These are phyloP conservation scores for Chiloscyllium plagiosum DNA, from an alignment of 2,113 vertebrate genomes.

Conservation along the genomic window DNA sequence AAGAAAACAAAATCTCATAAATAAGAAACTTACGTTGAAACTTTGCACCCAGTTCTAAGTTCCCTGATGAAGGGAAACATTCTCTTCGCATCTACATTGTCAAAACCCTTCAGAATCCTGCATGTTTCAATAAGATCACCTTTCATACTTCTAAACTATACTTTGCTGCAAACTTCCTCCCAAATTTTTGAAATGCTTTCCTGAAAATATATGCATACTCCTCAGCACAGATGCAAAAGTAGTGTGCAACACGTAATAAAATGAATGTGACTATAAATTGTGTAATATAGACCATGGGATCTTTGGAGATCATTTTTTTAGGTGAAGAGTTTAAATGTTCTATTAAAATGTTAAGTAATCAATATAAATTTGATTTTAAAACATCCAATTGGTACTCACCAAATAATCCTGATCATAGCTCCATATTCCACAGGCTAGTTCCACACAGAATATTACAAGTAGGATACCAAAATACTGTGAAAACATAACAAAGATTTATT, in stretches of 20 bases:
- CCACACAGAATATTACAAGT: constrained; percentile 90
- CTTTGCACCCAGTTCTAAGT: too few species aligned
- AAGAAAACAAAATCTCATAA: too few species aligned
- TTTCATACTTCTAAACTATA: not conserved
- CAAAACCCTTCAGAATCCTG: too few species aligned
- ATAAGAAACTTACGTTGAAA: too few species aligned
- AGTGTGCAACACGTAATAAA: not conserved
- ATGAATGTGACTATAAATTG: not conserved
- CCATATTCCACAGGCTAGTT: constrained; percentile 91
- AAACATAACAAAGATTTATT: not conserved
- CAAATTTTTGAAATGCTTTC: not conserved
- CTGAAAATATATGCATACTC: not conserved
- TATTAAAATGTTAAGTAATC: not conserved
- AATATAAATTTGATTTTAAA: constrained; percentile 34
- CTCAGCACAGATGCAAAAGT: not conserved
- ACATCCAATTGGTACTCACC: constrained; percentile 54
- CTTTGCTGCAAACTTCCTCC: not conserved
- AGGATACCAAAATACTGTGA: constrained; percentile 88
- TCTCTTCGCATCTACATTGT: too few species aligned
- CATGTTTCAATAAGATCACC: not conserved
- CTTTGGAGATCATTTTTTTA: not conserved
- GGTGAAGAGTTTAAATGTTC: not conserved
- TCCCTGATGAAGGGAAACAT: too few species aligned
- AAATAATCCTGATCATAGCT: constrained; percentile 82
- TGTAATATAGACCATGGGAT: not conserved